Percentiles rank a stretch among this genome's conserved stretches.
Evolutionary conservation across 2,113 vertebrate genomes (phyloP).

Genomic region (Elephantulus edwardii): DNA sequence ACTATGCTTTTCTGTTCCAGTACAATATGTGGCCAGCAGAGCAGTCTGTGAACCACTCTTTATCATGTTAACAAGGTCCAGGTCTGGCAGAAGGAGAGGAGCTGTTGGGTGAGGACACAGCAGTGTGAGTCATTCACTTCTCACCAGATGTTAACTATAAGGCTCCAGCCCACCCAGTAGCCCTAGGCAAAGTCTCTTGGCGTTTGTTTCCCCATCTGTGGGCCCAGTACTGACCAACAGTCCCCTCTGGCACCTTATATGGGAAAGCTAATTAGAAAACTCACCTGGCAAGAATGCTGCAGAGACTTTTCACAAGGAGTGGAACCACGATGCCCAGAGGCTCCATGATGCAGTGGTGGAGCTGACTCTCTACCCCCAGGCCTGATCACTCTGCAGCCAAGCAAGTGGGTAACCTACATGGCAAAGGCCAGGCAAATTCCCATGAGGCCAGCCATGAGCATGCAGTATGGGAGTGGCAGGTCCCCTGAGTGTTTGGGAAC

Average conservation of each 20-base stretch:
- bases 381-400: constrained; percentile 7
- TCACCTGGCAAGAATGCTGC: constrained; percentile 67
- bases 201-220: constrained; percentile 49
- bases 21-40: not conserved
- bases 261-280: constrained; percentile 72
- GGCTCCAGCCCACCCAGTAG: constrained; percentile 43
- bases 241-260: constrained; percentile 74
- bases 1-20: not conserved
- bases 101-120: constrained; percentile 15
- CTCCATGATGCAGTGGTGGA: constrained; percentile 67
- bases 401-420: not conserved
- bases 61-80: not conserved
- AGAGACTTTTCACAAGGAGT: constrained; percentile 56
- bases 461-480: not conserved
- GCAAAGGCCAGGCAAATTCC: constrained; percentile 37
- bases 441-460: not conserved
- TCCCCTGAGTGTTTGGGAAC: not conserved
- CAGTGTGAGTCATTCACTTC: constrained; percentile 60
- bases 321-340: constrained; percentile 55
- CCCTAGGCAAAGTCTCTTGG: constrained; percentile 65
- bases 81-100: not conserved
- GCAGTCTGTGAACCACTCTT: not conserved
- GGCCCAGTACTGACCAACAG: constrained; percentile 38
- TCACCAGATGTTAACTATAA: constrained; percentile 46
- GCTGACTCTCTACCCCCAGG: constrained; percentile 47